These are phyloP conservation scores for Scaptomyza parva DNA, from an alignment of 2,888 invertebrate genomes.

Conservation along the genomic window DNA sequence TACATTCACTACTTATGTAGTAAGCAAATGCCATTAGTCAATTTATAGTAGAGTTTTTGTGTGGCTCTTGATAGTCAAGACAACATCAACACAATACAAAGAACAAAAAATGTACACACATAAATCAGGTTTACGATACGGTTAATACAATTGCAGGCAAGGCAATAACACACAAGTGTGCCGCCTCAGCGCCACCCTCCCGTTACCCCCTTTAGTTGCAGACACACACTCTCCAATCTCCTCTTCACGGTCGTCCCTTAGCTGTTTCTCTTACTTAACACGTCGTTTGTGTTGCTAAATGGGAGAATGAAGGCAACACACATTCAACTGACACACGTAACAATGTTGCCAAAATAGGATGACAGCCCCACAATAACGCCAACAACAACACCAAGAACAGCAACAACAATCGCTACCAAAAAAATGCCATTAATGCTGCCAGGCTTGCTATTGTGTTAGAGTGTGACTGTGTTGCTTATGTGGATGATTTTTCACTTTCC, in stretches of 20 bases:
- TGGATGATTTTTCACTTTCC: constrained; percentile 78
- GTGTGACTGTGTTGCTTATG: constrained; percentile 59
- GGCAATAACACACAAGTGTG: constrained; percentile 30
- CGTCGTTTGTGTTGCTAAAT: constrained; percentile 59
- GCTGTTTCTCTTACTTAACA: constrained; percentile 60
- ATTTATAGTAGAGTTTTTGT: constrained; percentile 20
- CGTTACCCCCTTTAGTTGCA: not conserved
- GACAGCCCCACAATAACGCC: constrained; percentile 54
- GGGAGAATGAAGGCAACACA: constrained; percentile 39
- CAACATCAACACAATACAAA: constrained; percentile 17
- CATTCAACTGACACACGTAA: constrained; percentile 59
- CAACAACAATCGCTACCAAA: constrained; percentile 25
- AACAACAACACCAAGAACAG: constrained; percentile 35
- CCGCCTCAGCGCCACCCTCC: not conserved
- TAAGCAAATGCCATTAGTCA: constrained; percentile 50
- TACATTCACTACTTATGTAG: not conserved
- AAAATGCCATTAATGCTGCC: constrained; percentile 63
- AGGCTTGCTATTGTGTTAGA: constrained; percentile 45
- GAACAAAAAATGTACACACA: constrained; percentile 53
- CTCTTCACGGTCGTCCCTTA: not conserved
- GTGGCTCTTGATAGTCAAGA: constrained; percentile 43
- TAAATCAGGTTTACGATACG: constrained; percentile 72
- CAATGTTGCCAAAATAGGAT: constrained; percentile 75
- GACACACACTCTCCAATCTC: not conserved
- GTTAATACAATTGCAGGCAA: constrained; percentile 64